Percentiles rank a stretch among this genome's conserved stretches.
phyloP scores from a whole-genome alignment of 1,140 invertebrate genomes.

The Medauroidea extradentata region DNA sequence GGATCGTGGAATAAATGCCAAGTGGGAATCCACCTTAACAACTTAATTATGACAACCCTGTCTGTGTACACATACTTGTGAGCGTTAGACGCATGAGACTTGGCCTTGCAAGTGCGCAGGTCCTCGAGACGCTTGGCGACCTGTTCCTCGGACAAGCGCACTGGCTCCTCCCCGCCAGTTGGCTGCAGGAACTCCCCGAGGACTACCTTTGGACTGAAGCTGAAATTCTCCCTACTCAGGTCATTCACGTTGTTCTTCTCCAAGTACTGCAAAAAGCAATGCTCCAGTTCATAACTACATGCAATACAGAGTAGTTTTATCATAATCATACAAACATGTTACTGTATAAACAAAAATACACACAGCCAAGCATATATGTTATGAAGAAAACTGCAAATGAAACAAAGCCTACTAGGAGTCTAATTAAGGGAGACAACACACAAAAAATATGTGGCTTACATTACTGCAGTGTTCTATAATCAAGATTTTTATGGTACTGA shows the following conservation, averaged over 20 bases:
- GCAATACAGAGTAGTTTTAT: not conserved
- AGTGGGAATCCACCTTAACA: too few species aligned
- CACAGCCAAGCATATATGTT: not conserved
- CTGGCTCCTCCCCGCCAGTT: slow-evolving; percentile 45
- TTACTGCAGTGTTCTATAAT: too few species aligned
- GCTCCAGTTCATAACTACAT: not conserved
- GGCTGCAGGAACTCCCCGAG: slow-evolving; percentile 85
- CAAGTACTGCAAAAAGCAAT: slow-evolving; percentile 56
- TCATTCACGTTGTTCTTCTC: slow-evolving; percentile 71
- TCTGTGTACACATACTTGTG: too few species aligned
- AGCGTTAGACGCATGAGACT: too few species aligned
- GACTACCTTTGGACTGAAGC: slow-evolving; percentile 80
- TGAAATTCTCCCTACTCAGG: slow-evolving; percentile 82
- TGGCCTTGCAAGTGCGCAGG: slow-evolving; percentile 29
- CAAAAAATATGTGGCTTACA: too few species aligned
- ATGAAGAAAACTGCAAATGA: too few species aligned
- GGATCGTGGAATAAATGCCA: too few species aligned
- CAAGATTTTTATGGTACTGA: too few species aligned
- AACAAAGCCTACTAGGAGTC: too few species aligned
- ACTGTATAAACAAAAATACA: not conserved
- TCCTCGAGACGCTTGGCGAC: slow-evolving; percentile 47
- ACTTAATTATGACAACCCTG: too few species aligned
- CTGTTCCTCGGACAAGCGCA: slow-evolving; percentile 46
- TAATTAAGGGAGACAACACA: too few species aligned
- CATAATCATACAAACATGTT: not conserved